Evolutionary conservation across 2,797 vertebrate genomes (phyloP), one percentile per base, ranked within the genome.

Genomic region (Florisuga fusca): DNA sequence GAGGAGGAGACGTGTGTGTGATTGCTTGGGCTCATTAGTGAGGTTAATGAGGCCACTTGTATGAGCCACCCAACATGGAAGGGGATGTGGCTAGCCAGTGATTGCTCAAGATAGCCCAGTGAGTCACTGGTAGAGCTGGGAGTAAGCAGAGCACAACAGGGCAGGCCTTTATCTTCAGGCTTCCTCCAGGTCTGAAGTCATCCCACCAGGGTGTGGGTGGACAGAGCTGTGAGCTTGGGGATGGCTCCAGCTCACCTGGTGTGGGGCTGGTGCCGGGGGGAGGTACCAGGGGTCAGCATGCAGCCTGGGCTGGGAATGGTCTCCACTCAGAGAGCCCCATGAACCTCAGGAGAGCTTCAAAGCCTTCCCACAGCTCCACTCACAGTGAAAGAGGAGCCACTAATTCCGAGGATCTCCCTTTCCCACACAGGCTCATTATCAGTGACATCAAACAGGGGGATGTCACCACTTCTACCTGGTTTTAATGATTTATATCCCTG

Each of bases 11-110:
- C 15, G 0, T 2, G 25, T 50, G 71, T 33, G 82, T 72, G 26
- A 46, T 46, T 46, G 33, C 62, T 62, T 67, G 73, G 86, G 86
- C 77, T 95, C 95, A 84, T 92, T 95, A 94, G 94, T 41, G 89
- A 94, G 93, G 93, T 59, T 95, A 89, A 97, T 79, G 89, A 96
- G 89, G 72, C 74, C 91, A 85, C 76, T 79, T 45, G 57, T 22
- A 82, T 3, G 53, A 93, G 84, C 67, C 66, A 45, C 38, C 75
- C 79, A 84, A 90, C 68, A 50, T 2, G 36, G 46, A 45, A 50
- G 41, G 43, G 71, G 64, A 87, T 1, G 7, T 55, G 69, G 57
- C 57, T 51, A 26, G 78, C 79, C 12, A 1, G 72, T 0, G 41
- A 74, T 83, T 90, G 55, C 81, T 85, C 68, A 45, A 62, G 73